Percentiles rank a stretch among this genome's conserved stretches.
phyloP scores from a whole-genome alignment of 2,888 invertebrate species.

The Trichogramma evanescens region DNA sequence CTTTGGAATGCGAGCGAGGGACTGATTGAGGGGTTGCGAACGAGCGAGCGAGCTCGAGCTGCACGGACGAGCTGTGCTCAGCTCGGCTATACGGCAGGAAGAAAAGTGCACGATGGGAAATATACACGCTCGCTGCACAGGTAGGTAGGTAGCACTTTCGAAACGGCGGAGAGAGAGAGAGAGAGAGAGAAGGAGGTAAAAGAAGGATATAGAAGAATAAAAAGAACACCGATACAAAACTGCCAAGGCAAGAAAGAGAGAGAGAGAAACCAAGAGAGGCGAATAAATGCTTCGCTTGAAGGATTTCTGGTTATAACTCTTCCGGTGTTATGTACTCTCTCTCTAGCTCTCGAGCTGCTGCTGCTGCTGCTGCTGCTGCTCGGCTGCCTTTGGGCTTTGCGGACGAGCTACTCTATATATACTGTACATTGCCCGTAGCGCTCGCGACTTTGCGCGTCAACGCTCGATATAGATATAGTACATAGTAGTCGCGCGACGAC shows the following conservation, averaged over 20 bases:
- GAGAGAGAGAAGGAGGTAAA: conserved; percentile 8
- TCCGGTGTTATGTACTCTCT: conserved; percentile 14
- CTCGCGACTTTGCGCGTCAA: too few species aligned
- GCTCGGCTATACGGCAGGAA: background rate
- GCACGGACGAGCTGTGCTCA: too few species aligned
- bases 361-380: too few species aligned
- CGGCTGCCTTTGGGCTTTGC: too few species aligned
- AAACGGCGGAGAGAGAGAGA: conserved; percentile 6
- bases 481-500: too few species aligned
- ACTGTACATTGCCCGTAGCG: too few species aligned
- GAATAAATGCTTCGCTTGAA: conserved; percentile 17
- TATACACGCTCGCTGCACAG: background rate
- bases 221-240: conserved; percentile 11
- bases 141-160: background rate
- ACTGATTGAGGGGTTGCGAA: conserved; percentile 1
- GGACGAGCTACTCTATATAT: too few species aligned
- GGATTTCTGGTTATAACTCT: conserved; percentile 19
- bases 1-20: background rate
- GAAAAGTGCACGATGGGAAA: background rate
- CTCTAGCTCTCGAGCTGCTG: background rate
- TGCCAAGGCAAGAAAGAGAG: conserved; percentile 12
- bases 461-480: too few species aligned
- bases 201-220: conserved; percentile 9
- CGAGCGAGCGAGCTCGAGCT: too few species aligned
- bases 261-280: conserved; percentile 5